phyloP scores from a whole-genome alignment of 2,113 vertebrate species.

The Lanius ludovicianus region DNA sequence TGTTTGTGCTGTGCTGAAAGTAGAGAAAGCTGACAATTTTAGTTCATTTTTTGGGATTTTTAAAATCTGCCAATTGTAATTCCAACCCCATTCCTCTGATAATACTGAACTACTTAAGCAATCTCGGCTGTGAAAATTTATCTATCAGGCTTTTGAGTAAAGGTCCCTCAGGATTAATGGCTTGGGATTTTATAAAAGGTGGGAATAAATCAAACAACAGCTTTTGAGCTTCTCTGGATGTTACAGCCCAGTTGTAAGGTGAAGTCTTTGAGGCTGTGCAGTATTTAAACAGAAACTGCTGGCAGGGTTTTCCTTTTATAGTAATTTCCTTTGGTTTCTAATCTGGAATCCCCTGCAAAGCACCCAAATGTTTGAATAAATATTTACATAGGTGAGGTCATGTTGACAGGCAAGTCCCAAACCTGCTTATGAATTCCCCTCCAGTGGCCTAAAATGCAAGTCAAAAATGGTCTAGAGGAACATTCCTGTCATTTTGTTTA shows the following conservation, averaged over 20 bases:
- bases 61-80: background rate
- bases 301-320: slow-evolving; percentile 22
- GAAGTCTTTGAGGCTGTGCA: background rate
- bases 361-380: background rate
- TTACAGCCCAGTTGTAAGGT: background rate
- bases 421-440: background rate
- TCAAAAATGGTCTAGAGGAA: background rate
- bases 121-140: slow-evolving; percentile 17
- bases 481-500: background rate
- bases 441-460: background rate
- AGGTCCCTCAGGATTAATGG: background rate
- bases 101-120: background rate
- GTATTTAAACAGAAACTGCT: background rate
- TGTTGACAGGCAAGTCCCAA: background rate
- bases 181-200: background rate
- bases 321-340: background rate
- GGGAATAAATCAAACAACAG: background rate
- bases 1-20: background rate
- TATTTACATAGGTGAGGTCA: slow-evolving; percentile 12
- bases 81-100: background rate
- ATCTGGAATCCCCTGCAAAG: background rate
- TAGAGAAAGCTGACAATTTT: background rate
- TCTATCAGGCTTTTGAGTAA: background rate
- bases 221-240: background rate
- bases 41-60: fast-evolving